A percentile compares a stretch with the other conserved stretches of the same genome.
Conservation (phyloP, 2,797 vertebrate species). For the Schizopygopsis malacanthus region DNA sequence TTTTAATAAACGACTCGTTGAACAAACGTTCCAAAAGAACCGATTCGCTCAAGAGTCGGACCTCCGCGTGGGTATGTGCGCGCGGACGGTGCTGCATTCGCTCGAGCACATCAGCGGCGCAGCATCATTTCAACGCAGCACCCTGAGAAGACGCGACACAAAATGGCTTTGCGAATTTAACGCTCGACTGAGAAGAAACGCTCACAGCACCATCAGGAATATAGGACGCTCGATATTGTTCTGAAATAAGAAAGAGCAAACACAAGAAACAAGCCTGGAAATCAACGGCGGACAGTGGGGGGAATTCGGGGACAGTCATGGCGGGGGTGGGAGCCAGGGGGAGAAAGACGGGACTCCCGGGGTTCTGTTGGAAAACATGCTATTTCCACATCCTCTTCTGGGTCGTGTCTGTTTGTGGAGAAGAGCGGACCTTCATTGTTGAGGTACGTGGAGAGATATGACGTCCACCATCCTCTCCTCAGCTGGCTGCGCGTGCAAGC, state of each 20-base stretch:
- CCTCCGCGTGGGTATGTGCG: conserved; percentile 39
- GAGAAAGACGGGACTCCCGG: conserved; percentile 73
- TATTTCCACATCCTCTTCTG: conserved; percentile 79
- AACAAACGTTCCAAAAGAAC: conserved; percentile 4
- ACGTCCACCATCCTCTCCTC: conserved; percentile 34
- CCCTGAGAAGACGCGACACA: conserved; percentile 65
- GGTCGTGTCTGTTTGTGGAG: conserved; percentile 79
- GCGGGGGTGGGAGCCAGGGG: conserved; percentile 73
- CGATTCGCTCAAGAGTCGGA: conserved; percentile 13
- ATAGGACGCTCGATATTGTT: conserved; percentile 61
- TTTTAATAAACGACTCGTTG: background rate
- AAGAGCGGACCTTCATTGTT: conserved; percentile 81
- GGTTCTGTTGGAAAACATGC: conserved; percentile 79
- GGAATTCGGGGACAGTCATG: conserved; percentile 73
- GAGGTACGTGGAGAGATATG: conserved; percentile 71
- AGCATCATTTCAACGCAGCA: conserved; percentile 62
- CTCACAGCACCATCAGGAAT: conserved; percentile 55
- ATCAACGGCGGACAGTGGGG: conserved; percentile 65
- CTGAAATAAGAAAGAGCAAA: conserved; percentile 64
- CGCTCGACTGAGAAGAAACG: conserved; percentile 55
- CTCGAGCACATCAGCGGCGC: conserved; percentile 31
- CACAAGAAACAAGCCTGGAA: conserved; percentile 67
- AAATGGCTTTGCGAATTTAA: conserved; percentile 66
- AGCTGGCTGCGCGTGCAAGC: background rate
- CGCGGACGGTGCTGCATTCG: conserved; percentile 42